phyloP scores from a whole-genome alignment of 2,888 invertebrate species.

The Lumbricus terrestris region DNA sequence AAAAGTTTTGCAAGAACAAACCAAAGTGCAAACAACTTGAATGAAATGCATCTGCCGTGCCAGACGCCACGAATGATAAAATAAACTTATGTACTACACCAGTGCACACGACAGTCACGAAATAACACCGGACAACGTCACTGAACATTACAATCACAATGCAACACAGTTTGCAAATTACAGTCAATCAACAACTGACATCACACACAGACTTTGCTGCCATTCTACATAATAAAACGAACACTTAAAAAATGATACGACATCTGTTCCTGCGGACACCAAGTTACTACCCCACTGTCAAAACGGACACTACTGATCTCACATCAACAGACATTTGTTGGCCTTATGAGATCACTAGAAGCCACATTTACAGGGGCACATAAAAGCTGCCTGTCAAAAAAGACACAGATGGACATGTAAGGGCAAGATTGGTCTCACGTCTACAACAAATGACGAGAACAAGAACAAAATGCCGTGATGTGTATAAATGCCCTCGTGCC shows the following conservation, averaged over 20 bases:
- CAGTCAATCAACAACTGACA: not conserved
- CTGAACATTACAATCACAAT: not conserved
- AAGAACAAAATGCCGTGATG: not conserved
- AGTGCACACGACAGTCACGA: no score
- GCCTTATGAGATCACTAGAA: not conserved
- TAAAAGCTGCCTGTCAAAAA: not conserved
- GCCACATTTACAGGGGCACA: not conserved
- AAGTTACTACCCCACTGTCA: not conserved
- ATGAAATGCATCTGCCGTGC: not conserved
- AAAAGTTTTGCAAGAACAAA: not conserved
- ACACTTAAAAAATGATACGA: not conserved
- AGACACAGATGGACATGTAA: not conserved
- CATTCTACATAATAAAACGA: not conserved
- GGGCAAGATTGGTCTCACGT: not conserved
- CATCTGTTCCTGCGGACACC: not conserved
- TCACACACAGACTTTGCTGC: not conserved
- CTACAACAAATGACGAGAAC: not conserved
- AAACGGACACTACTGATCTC: not conserved
- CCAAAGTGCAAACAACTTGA: not conserved
- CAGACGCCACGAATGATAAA: not conserved
- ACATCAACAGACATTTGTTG: not conserved
- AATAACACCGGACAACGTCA: no score
- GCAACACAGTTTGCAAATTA: not conserved
- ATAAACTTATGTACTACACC: conserved; percentile 3
- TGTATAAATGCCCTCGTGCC: not conserved